Conservation (phyloP, 2,113 vertebrate genomes). For the Scartelaos histophorus region DNA sequence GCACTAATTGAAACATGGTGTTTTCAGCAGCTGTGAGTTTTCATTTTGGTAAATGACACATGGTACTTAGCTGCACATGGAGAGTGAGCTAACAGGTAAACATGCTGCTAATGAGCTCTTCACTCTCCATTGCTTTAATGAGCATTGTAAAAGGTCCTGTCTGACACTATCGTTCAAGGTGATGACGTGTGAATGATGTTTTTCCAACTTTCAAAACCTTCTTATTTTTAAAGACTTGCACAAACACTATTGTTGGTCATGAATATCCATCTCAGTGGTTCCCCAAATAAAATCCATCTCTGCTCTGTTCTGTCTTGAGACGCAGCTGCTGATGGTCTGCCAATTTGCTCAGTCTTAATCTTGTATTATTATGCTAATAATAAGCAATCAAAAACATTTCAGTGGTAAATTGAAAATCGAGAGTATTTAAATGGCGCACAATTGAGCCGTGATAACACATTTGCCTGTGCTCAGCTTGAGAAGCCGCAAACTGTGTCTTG, state of each 20-base stretch:
- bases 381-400: slow-evolving; percentile 41
- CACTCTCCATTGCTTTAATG: slow-evolving; percentile 12
- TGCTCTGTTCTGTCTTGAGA: slow-evolving; percentile 20
- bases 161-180: slow-evolving; percentile 12
- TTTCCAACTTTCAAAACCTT: slow-evolving; percentile 9
- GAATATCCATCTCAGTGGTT: slow-evolving; percentile 6
- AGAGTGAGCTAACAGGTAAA: slow-evolving; percentile 22
- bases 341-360: slow-evolving; percentile 44
- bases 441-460: slow-evolving; percentile 9
- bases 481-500: not conserved
- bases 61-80: slow-evolving; percentile 9
- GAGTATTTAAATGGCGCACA: slow-evolving; percentile 10
- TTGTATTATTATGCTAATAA: slow-evolving; percentile 52
- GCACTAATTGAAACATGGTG: slow-evolving; percentile 24
- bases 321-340: slow-evolving; percentile 25
- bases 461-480: not conserved
- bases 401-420: slow-evolving; percentile 34
- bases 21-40: slow-evolving; percentile 17
- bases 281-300: slow-evolving; percentile 26
- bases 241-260: not conserved
- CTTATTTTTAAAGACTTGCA: slow-evolving; percentile 22
- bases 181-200: not conserved
- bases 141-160: not conserved
- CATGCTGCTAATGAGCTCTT: slow-evolving; percentile 17
- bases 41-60: slow-evolving; percentile 15